Evolutionary conservation across 2,797 vertebrate genomes (phyloP).

Genomic region (Acanthornis magna): DNA sequence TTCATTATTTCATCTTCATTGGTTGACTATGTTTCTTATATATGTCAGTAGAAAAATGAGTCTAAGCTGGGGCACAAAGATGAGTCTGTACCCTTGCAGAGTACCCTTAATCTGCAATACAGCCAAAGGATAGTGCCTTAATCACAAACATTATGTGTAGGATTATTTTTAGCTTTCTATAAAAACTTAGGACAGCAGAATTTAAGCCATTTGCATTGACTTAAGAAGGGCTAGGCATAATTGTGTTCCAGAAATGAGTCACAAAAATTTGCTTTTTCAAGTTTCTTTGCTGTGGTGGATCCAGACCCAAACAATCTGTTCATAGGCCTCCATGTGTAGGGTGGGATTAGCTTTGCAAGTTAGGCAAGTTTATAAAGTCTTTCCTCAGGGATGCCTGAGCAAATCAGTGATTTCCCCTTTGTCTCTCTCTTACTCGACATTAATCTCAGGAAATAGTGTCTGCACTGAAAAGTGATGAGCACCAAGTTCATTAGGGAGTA

Average conservation of each 20-base stretch:
- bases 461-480: neutral
- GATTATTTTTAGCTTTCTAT: neutral
- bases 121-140: neutral
- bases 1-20: neutral
- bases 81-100: neutral
- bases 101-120: neutral
- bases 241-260: neutral
- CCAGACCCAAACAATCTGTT: neutral
- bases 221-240: neutral
- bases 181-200: neutral
- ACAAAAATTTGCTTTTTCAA: neutral
- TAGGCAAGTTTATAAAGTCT: neutral
- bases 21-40: neutral
- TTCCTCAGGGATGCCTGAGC: neutral
- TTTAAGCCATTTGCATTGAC: neutral
- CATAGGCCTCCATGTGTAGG: accelerated
- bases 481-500: neutral
- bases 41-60: neutral
- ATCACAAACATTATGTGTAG: neutral
- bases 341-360: neutral
- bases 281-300: neutral
- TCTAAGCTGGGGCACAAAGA: neutral
- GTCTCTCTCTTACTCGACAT: neutral
- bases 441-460: neutral
- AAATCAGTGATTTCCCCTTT: neutral